Evolutionary conservation across 2,888 invertebrate genomes (phyloP).

Genomic region (Cheilosia grossa): DNA sequence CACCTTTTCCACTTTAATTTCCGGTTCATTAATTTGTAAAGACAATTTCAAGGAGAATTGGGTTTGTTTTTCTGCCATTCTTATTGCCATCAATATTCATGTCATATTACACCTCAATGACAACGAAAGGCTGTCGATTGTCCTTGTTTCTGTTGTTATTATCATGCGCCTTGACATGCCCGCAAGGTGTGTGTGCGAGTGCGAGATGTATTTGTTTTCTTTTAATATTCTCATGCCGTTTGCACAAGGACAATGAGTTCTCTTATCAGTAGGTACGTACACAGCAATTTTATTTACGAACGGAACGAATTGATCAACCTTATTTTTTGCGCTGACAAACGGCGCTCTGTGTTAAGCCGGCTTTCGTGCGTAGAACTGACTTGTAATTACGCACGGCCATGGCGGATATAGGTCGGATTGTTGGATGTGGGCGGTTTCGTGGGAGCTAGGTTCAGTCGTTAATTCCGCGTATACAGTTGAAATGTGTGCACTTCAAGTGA

Average conservation of each 20-base stretch:
- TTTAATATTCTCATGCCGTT: conserved; percentile 41
- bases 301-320: conserved; percentile 10
- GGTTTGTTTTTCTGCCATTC: conserved; percentile 18
- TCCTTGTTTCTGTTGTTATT: conserved; percentile 20
- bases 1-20: conserved; percentile 28
- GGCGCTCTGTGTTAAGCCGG: neutral
- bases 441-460: neutral
- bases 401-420: neutral
- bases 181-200: neutral
- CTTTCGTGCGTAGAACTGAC: neutral
- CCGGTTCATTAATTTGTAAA: conserved; percentile 63
- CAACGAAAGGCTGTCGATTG: conserved; percentile 13
- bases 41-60: conserved; percentile 62
- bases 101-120: conserved; percentile 46
- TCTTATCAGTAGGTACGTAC: conserved; percentile 5
- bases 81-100: conserved; percentile 5
- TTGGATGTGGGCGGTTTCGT: neutral
- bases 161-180: neutral
- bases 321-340: conserved; percentile 1
- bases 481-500: neutral
- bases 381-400: neutral
- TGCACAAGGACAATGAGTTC: conserved; percentile 29
- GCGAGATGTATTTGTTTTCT: neutral
- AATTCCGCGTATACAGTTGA: neutral
- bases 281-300: conserved; percentile 27